These are phyloP conservation scores for Enoplolaimus lenunculus DNA, from an alignment of 2,888 invertebrate species.

Conservation along the genomic window DNA sequence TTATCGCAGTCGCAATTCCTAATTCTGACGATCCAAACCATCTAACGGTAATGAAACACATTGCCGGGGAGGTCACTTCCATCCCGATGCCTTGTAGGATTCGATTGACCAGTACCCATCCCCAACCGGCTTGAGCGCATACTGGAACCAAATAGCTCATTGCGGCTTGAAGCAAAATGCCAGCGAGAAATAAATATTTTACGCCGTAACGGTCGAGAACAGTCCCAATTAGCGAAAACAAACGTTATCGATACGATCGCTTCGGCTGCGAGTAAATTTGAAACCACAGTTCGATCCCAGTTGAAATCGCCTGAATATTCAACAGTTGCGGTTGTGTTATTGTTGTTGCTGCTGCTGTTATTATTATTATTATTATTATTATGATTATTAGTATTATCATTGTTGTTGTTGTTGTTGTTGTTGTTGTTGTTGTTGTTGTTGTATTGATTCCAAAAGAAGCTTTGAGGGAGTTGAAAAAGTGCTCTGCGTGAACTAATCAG, in stretches of 20 bases:
- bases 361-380: no score
- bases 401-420: no score
- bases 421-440: no score
- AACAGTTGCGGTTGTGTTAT: background rate
- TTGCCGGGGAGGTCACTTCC: constrained; percentile 2
- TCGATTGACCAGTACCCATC: background rate
- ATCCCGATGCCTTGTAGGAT: background rate
- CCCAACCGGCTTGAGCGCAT: background rate
- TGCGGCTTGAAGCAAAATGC: background rate
- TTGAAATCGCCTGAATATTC: background rate
- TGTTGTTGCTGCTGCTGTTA: no score
- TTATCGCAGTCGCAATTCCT: background rate
- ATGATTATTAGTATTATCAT: no score
- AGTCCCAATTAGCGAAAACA: background rate
- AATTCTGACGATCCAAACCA: background rate
- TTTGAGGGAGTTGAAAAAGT: no score
- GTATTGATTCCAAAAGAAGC: no score
- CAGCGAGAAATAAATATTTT: background rate
- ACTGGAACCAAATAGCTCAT: background rate
- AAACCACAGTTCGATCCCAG: background rate
- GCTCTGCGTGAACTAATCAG: no score
- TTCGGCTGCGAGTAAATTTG: background rate
- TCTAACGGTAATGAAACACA: background rate
- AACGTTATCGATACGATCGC: background rate
- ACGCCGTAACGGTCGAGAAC: background rate